Evolutionary conservation across 1,140 invertebrate genomes (phyloP).

Genomic region (Drosophila guanche): DNA sequence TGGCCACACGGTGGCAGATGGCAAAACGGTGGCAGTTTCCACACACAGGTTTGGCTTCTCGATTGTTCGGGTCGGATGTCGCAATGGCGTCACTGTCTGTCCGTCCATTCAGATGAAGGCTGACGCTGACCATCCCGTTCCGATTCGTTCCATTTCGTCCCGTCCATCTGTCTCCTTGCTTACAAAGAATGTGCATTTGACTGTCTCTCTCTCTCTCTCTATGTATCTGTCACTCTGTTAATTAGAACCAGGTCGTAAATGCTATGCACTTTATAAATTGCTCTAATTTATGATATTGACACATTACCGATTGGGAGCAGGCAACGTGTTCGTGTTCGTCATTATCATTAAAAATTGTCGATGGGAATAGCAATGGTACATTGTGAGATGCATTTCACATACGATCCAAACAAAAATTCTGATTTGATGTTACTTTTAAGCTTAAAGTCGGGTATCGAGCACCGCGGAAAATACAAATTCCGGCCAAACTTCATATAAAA

Average conservation of each 20-base stretch:
- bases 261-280: slow-evolving; percentile 45
- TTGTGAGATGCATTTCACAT: no score
- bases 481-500: no score
- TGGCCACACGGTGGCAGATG: no score
- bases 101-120: slow-evolving; percentile 50
- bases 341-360: background rate
- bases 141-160: background rate
- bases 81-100: slow-evolving; percentile 43
- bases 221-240: slow-evolving; percentile 31
- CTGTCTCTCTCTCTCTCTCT: background rate
- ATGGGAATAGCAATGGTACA: no score
- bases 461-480: no score
- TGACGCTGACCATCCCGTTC: slow-evolving; percentile 7
- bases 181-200: slow-evolving; percentile 13
- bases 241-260: slow-evolving; percentile 45
- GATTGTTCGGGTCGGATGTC: slow-evolving; percentile 46
- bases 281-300: slow-evolving; percentile 51
- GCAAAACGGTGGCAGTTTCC: no score
- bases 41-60: slow-evolving; percentile 6
- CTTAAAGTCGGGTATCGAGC: no score
- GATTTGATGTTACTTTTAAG: no score
- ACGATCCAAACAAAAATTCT: no score
- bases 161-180: background rate
- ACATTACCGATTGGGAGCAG: slow-evolving; percentile 30
- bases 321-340: slow-evolving; percentile 12